These are phyloP conservation scores for Prosapia bicincta DNA, from an alignment of 2,888 invertebrate species.

Conservation along the genomic window DNA sequence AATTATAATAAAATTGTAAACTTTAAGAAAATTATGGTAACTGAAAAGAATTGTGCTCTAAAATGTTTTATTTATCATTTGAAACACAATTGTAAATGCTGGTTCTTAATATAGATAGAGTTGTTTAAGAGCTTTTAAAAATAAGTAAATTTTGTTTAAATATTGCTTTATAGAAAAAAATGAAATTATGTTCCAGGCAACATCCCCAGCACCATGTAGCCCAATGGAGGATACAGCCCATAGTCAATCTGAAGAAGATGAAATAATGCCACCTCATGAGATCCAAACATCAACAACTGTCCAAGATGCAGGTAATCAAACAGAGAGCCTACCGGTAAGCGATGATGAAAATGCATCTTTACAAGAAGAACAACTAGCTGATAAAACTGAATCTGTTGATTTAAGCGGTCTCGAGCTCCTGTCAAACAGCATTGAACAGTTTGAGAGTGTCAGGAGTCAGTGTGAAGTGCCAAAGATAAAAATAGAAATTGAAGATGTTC, in stretches of 20 bases:
- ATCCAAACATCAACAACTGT: slow-evolving; percentile 57
- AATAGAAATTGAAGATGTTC: slow-evolving; percentile 20
- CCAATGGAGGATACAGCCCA: slow-evolving; percentile 38
- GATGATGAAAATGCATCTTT: slow-evolving; percentile 55
- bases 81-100: too few relatives aligned
- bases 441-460: slow-evolving; percentile 51
- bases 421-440: slow-evolving; percentile 81
- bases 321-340: slow-evolving; percentile 67
- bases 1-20: too few relatives aligned
- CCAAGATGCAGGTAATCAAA: slow-evolving; percentile 80
- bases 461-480: slow-evolving; percentile 43
- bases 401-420: slow-evolving; percentile 76
- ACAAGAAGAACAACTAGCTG: not conserved
- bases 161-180: too few relatives aligned
- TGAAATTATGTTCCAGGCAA: slow-evolving; percentile 44
- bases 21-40: too few relatives aligned
- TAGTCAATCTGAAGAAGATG: slow-evolving; percentile 14
- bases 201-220: slow-evolving; percentile 52
- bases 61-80: too few relatives aligned
- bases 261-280: slow-evolving; percentile 53
- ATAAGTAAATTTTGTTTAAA: too few relatives aligned
- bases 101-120: too few relatives aligned
- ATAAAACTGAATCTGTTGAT: slow-evolving; percentile 47
- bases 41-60: too few relatives aligned
- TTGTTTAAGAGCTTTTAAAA: too few relatives aligned